Conservation (phyloP, 2,113 vertebrate genomes). For the Phylloscopus trochiloides region DNA sequence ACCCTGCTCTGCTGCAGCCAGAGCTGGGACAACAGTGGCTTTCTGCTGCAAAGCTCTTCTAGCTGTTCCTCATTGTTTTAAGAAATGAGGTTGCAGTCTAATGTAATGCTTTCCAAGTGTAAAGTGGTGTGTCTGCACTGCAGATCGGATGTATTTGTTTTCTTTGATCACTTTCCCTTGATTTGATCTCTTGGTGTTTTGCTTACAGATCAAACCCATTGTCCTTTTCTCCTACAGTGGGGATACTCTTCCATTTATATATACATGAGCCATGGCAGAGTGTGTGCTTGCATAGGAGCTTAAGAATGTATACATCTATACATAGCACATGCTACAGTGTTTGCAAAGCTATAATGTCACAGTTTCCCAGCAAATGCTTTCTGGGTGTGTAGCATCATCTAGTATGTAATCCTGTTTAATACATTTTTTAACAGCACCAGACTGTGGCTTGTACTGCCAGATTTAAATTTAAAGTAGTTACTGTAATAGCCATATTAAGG, state of each 20-base stretch:
- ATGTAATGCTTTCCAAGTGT: neutral
- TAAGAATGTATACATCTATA: neutral
- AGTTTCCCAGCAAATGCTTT: neutral
- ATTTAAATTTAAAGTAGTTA: neutral
- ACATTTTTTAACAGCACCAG: neutral
- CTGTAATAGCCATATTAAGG: neutral
- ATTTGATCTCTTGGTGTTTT: neutral
- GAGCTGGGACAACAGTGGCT: accelerated
- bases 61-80: neutral
- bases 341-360: neutral
- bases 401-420: neutral
- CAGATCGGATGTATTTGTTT: neutral
- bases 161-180: neutral
- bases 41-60: neutral
- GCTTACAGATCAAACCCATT: neutral
- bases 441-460: neutral
- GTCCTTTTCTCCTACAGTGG: neutral
- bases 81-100: neutral
- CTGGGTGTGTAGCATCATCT: neutral
- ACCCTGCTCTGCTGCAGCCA: accelerated
- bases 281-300: neutral
- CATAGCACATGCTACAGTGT: neutral
- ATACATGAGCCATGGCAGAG: neutral
- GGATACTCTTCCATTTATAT: neutral
- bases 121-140: neutral